Evolutionary conservation across 2,888 invertebrate genomes (phyloP).

Genomic region (Artemia sp.): DNA sequence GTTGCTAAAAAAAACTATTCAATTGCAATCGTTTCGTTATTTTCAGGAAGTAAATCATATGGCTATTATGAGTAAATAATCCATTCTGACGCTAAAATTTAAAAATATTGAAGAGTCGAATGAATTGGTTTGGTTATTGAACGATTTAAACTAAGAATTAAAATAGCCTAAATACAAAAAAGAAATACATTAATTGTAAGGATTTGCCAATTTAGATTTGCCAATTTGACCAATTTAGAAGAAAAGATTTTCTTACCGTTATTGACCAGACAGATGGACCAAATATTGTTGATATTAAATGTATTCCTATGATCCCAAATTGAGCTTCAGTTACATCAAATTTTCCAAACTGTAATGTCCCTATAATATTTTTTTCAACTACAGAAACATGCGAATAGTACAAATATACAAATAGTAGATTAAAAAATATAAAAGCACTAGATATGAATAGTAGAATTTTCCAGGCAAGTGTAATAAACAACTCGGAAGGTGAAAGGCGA

Average conservation of each 20-base stretch:
- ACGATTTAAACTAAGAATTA: constrained; percentile 6
- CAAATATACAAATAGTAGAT: background rate
- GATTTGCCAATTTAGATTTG: too few relatives aligned
- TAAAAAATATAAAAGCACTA: background rate
- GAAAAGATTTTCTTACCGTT: constrained; percentile 38
- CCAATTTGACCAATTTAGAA: too few relatives aligned
- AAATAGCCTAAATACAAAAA: constrained; percentile 31
- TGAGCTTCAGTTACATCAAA: constrained; percentile 98
- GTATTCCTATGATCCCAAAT: constrained; percentile 72
- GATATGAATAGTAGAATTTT: background rate
- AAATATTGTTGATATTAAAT: constrained; percentile 65
- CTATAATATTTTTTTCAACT: constrained; percentile 28
- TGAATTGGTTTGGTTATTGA: too few relatives aligned
- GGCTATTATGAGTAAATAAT: too few relatives aligned
- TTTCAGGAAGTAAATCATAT: too few relatives aligned
- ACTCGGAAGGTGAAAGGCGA: background rate
- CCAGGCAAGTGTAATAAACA: background rate
- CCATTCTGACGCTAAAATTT: too few relatives aligned
- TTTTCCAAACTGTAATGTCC: constrained; percentile 69
- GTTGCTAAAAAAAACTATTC: too few relatives aligned
- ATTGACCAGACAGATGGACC: constrained; percentile 73
- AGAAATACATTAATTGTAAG: constrained; percentile 35
- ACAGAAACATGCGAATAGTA: too few relatives aligned
- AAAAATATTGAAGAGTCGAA: too few relatives aligned
- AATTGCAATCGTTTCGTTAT: too few relatives aligned